A percentile compares a stretch with the other conserved stretches of the same genome.
These are phyloP conservation scores for Empidonax traillii DNA, from an alignment of 2,113 vertebrate genomes.

Conservation along the genomic window DNA sequence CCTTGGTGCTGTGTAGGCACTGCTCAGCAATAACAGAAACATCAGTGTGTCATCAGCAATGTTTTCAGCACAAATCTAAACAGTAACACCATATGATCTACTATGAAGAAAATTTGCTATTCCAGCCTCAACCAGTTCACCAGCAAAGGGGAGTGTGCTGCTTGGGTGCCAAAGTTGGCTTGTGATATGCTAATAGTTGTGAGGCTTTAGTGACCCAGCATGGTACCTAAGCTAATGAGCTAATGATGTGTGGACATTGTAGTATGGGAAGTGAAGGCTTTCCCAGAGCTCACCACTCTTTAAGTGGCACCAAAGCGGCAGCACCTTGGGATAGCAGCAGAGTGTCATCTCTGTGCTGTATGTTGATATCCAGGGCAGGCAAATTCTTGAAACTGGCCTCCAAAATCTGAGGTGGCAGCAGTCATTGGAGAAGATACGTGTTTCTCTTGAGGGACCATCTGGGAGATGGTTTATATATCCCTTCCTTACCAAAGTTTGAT, in stretches of 20 bases:
- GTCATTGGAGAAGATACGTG: not conserved
- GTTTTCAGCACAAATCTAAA: not conserved
- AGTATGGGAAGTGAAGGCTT: not conserved
- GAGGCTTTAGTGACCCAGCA: not conserved
- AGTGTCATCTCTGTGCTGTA: not conserved
- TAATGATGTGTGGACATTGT: not conserved
- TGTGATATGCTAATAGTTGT: not conserved
- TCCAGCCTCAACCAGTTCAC: not conserved
- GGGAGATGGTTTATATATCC: not conserved
- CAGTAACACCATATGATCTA: not conserved
- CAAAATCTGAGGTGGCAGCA: not conserved
- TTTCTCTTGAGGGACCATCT: not conserved
- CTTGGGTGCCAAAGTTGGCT: not conserved
- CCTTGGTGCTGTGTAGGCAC: not conserved
- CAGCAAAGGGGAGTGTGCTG: accelerated
- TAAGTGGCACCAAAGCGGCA: not conserved
- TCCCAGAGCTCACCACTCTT: not conserved
- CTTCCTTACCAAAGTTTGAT: not conserved
- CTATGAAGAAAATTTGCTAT: not conserved
- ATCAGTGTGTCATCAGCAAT: not conserved
- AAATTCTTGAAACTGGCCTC: not conserved
- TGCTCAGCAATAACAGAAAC: not conserved
- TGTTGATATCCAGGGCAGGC: not conserved
- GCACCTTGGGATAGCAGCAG: not conserved
- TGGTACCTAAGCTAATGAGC: not conserved